phyloP scores from a whole-genome alignment of 2,113 vertebrate genomes.

The Emydura subglobosa region DNA sequence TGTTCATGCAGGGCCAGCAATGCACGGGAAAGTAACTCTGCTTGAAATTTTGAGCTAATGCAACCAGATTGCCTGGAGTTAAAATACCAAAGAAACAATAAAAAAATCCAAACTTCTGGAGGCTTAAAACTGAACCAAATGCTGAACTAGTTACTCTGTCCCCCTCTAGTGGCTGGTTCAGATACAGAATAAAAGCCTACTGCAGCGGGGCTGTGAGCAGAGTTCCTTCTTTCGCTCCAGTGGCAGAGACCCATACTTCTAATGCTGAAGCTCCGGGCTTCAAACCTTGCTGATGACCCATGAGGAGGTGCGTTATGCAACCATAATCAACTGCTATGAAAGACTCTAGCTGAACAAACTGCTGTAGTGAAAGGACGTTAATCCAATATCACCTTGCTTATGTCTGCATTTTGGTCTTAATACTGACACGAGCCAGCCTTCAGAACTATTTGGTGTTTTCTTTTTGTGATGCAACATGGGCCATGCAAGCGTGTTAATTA shows the following conservation, averaged over 20 bases:
- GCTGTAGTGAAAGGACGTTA: not conserved
- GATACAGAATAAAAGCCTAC: not conserved
- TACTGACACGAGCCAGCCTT: not conserved
- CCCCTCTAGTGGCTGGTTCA: not conserved
- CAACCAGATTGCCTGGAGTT: not conserved
- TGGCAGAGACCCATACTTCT: not conserved
- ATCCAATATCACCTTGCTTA: not conserved
- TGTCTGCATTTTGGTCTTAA: not conserved
- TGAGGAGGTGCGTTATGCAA: not conserved
- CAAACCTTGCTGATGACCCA: not conserved
- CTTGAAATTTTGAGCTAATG: not conserved
- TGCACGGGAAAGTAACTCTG: rapidly evolving
- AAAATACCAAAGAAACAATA: not conserved
- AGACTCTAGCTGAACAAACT: not conserved
- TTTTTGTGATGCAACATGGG: not conserved
- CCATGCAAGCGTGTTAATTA: not conserved
- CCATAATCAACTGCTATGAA: not conserved
- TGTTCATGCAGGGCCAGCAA: not conserved
- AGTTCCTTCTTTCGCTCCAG: not conserved
- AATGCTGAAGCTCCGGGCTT: not conserved
- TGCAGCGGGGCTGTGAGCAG: not conserved
- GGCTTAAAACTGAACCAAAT: not conserved
- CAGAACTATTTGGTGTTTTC: not conserved
- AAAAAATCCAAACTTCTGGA: not conserved
- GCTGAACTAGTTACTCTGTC: not conserved